Conservation (phyloP, 2,797 vertebrate species). For the Premnoplex brunnescens region DNA sequence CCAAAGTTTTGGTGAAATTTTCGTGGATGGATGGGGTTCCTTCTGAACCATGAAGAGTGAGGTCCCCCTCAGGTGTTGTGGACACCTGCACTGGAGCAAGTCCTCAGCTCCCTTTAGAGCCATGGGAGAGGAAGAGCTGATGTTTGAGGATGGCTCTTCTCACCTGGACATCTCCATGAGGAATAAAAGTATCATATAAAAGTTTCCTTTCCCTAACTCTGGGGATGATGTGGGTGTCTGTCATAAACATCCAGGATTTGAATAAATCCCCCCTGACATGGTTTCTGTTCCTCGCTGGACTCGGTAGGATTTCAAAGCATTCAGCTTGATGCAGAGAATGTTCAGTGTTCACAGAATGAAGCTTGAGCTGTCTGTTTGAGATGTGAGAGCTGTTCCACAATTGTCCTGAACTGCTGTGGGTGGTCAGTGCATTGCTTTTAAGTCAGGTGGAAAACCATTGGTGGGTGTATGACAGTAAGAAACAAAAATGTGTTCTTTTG, state of each 20-base stretch:
- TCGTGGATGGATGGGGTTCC: fast-evolving
- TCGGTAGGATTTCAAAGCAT: background rate
- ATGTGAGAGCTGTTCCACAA: background rate
- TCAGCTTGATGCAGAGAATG: background rate
- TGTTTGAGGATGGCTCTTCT: background rate
- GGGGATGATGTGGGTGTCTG: background rate
- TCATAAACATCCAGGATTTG: background rate
- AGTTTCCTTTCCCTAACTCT: background rate
- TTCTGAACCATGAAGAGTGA: background rate
- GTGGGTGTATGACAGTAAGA: background rate
- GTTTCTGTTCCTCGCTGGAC: background rate
- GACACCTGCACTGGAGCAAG: background rate
- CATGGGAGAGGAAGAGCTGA: background rate
- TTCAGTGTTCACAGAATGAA: background rate
- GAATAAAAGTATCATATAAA: background rate
- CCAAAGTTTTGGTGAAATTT: background rate
- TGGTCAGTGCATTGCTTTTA: fast-evolving
- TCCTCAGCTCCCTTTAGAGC: background rate
- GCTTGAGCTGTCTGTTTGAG: background rate
- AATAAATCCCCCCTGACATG: background rate
- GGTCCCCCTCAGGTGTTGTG: background rate
- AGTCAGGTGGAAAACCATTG: background rate
- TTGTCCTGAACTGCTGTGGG: background rate
- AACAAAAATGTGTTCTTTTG: background rate
- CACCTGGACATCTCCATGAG: background rate